These are phyloP conservation scores for Cerastoderma edule DNA, from an alignment of 2,888 invertebrate species.

Conservation along the genomic window DNA sequence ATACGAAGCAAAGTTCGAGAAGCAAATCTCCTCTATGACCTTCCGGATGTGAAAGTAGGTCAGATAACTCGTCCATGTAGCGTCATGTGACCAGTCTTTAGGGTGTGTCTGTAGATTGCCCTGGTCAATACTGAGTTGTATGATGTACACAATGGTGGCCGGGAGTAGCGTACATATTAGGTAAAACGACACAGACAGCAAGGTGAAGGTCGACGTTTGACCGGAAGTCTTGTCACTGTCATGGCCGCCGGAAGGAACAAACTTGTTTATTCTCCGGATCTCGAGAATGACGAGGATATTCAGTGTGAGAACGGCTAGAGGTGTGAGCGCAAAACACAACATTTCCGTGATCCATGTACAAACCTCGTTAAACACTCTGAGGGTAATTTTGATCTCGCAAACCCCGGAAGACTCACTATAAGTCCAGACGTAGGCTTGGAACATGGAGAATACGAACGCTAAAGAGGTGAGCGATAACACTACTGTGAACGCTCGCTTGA, in stretches of 20 bases:
- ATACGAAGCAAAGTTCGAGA: conserved; percentile 82
- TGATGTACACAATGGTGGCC: conserved; percentile 80
- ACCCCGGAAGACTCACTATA: conserved; percentile 68
- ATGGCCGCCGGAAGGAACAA: conserved; percentile 36
- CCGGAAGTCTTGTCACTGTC: conserved; percentile 47
- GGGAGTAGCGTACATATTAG: conserved; percentile 82
- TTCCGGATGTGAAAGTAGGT: conserved; percentile 75
- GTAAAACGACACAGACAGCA: conserved; percentile 83
- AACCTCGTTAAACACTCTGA: conserved; percentile 67
- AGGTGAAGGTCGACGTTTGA: conserved; percentile 81
- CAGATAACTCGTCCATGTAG: conserved; percentile 78
- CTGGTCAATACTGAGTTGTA: conserved; percentile 67
- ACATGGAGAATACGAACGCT: conserved; percentile 65
- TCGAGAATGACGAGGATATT: conserved; percentile 82
- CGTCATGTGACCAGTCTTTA: conserved; percentile 68
- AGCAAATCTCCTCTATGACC: conserved; percentile 78
- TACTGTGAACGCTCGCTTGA: conserved; percentile 74
- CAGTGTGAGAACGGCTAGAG: conserved; percentile 78
- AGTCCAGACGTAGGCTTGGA: conserved; percentile 80
- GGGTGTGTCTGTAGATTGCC: conserved; percentile 66
- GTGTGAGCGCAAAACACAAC: conserved; percentile 78
- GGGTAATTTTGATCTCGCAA: conserved; percentile 53
- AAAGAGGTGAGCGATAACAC: conserved; percentile 67
- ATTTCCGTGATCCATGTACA: conserved; percentile 82
- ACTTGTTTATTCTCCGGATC: conserved; percentile 65